Conservation (phyloP, 2,888 invertebrate genomes). For the Cabera pusaria region DNA sequence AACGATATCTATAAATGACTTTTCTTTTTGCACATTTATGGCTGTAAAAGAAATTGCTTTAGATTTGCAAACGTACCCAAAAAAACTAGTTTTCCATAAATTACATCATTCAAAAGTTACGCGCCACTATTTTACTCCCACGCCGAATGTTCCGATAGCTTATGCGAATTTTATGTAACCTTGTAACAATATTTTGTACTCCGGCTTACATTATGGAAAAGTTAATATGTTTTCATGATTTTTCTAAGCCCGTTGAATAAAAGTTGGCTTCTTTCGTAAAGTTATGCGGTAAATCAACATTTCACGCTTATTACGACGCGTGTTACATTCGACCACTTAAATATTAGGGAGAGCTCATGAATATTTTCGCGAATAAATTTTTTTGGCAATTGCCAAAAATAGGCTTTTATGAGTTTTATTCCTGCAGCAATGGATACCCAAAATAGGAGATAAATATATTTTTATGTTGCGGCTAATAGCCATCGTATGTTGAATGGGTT, state of each 20-base stretch:
- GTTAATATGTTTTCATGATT: slow-evolving; percentile 38
- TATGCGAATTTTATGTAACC: slow-evolving; percentile 4
- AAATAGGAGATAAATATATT: slow-evolving; percentile 7
- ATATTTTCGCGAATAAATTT: slow-evolving; percentile 29
- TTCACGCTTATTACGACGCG: slow-evolving; percentile 31
- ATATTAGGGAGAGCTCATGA: slow-evolving; percentile 32
- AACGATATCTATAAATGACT: too few species aligned
- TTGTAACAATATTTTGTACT: slow-evolving; percentile 16
- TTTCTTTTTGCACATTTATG: too few species aligned
- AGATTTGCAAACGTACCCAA: too few species aligned
- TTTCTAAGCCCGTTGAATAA: slow-evolving; percentile 29
- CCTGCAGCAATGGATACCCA: background rate
- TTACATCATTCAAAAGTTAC: slow-evolving; percentile 6
- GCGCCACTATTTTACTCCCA: background rate
- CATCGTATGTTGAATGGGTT: background rate
- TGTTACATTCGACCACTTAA: slow-evolving; percentile 31
- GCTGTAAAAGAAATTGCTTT: too few species aligned
- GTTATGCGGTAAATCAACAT: slow-evolving; percentile 43
- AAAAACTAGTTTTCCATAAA: background rate
- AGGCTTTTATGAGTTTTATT: slow-evolving; percentile 19
- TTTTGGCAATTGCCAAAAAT: slow-evolving; percentile 17
- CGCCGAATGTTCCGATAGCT: background rate
- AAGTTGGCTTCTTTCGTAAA: slow-evolving; percentile 39
- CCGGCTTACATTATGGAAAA: slow-evolving; percentile 25
- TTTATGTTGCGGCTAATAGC: slow-evolving; percentile 1